phyloP scores from a whole-genome alignment of 2,113 vertebrate species.

The Mystacornis crossleyi region DNA sequence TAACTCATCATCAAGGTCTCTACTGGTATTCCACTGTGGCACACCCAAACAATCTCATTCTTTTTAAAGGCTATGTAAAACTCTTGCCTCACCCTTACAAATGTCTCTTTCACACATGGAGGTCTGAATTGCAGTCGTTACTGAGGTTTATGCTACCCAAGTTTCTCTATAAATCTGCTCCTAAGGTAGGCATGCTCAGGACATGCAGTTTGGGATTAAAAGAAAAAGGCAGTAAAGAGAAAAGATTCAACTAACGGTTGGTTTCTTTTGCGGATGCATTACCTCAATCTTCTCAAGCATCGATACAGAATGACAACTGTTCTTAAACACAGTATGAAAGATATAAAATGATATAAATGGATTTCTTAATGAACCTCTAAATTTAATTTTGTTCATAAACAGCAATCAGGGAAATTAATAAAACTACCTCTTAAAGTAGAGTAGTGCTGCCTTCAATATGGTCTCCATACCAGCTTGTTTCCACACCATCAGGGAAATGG shows the following conservation, averaged over 20 bases:
- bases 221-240: not conserved
- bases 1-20: not conserved
- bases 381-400: slow-evolving; percentile 3
- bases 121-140: not conserved
- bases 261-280: not conserved
- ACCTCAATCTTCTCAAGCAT: not conserved
- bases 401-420: not conserved
- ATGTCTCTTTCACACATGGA: not conserved
- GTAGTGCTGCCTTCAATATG: not conserved
- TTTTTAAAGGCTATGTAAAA: not conserved
- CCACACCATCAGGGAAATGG: not conserved
- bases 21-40: not conserved
- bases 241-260: not conserved
- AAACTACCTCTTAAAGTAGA: not conserved
- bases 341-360: not conserved
- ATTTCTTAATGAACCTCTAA: not conserved
- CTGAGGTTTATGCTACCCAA: not conserved
- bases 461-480: not conserved
- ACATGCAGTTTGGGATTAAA: not conserved
- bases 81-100: not conserved
- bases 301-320: not conserved
- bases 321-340: not conserved
- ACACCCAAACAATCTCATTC: not conserved
- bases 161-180: not conserved
- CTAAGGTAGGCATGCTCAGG: not conserved